These are phyloP conservation scores for Aporophyla nigra DNA, from an alignment of 2,888 invertebrate genomes.

Conservation along the genomic window DNA sequence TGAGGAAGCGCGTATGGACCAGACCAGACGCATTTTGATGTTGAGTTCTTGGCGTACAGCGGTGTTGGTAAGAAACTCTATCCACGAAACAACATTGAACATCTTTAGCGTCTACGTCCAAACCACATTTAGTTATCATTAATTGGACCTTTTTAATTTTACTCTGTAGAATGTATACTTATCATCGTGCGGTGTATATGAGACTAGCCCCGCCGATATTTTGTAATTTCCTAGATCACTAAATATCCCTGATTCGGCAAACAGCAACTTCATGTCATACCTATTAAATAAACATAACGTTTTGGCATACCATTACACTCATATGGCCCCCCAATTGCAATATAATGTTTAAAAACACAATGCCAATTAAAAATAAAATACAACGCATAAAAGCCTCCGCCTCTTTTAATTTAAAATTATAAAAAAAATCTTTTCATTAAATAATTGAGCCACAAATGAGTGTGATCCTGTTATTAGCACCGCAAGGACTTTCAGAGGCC, in stretches of 20 bases:
- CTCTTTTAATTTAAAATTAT: constrained; percentile 38
- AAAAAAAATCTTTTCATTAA: constrained; percentile 49
- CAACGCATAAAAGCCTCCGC: constrained; percentile 36
- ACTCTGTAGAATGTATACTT: neutral
- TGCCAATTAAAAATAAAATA: constrained; percentile 45
- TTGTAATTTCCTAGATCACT: constrained; percentile 23
- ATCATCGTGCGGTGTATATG: neutral
- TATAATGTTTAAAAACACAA: constrained; percentile 53
- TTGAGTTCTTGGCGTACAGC: too few species aligned
- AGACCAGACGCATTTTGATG: too few species aligned
- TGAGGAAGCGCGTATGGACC: too few species aligned
- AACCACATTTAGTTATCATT: neutral
- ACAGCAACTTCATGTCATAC: neutral
- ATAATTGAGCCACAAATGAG: constrained; percentile 43
- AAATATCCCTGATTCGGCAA: constrained; percentile 16
- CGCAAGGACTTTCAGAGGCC: constrained; percentile 45
- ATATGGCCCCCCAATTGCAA: constrained; percentile 26
- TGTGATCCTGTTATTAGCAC: constrained; percentile 56
- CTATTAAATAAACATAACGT: neutral
- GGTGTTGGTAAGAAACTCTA: too few species aligned
- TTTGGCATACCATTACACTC: constrained; percentile 20
- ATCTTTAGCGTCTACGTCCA: too few species aligned
- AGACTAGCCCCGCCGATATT: neutral
- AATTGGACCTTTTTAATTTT: neutral
- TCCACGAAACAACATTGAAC: too few species aligned